Evolutionary conservation across 2,113 vertebrate species (phyloP), one percentile per base, ranked within the genome.

Genomic region (Archilochus colubris): DNA sequence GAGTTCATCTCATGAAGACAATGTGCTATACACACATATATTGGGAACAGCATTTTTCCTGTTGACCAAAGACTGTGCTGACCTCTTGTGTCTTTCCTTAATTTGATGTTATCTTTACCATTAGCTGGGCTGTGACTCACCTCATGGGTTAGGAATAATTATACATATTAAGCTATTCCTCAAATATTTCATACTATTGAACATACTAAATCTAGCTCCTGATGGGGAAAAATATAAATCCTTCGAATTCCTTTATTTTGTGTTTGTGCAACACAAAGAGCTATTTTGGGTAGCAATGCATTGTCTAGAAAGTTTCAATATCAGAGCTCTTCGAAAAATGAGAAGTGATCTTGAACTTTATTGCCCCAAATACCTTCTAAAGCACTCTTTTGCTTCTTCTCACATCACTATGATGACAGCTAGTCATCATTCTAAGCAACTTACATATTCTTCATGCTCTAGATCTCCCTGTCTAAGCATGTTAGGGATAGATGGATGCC

Each of bases 371-470:
- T 44, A 46, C 81, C 64, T 81, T 92, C 75, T 78, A 77, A 88
- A 88, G 10, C 18, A 72, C 7, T 72, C 33, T 73, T 88, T 75
- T 70, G 18, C 59, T 93, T 85, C 67, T 94, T 90, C 83, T 74
- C 40, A 53, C 48, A 79, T 70, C 27, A 13, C 31, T 76, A 8
- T 58, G 28, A 74, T 89, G 82, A 55, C 50, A 91, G 59, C 7
- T 58, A 90, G 40, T 80, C 81, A 89, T 84, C 68, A 75, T 44
- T 95, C 57, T 68, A 59, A 91, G 72, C 68, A 96, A 66, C 33
- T 19, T 92, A 62, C 38, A 53, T 68, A 91, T 86, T 96, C 88
- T 94, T 97, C 89, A 96, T 91, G 91, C 95, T 97, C 92, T 87
- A 96, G 64, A 94, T 96, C 66, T 93, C 50, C 55, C 33, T 95